Base-by-base conservation (phyloP, 2,797 vertebrate species). In the Acipenser transmontanus region DNA sequence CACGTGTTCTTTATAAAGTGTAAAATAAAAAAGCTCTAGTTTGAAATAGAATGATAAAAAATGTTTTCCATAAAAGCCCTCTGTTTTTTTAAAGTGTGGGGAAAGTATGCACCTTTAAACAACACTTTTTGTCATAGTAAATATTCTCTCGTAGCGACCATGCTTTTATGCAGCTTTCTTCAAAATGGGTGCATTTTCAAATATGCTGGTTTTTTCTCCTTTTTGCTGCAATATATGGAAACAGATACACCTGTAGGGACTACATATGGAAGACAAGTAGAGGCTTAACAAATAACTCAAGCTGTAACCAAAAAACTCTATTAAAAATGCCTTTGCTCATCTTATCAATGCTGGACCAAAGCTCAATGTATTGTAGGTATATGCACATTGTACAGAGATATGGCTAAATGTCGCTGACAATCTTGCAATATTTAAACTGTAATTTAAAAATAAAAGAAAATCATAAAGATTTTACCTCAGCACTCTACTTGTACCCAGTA, bases 321-420 rank as follows among this genome's bases (percentile, higher is more conserved):
- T 80, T 34, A 80, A 83, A 87, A 89, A 88, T 90, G 92, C 92
- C 94, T 96, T 95, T 87, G 85, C 91, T 94, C 87, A 81, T 92
- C 91, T 92, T 92, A 89, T 92, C 86, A 93, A 92, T 82, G 94
- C 95, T 97, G 95, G 95, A 98, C 97, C 97, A 99, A 99, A 98
- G 96, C 90, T 95, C 93, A 94, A 90, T 93, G 82, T 89, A 85
- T 65, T 88, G 83, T 88, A 93, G 92, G 93, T 95, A 95, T 94
- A 93, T 98, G 95, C 95, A 98, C 94, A 97, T 92, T 96, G 94
- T 97, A 92, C 93, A 97, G 92, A 93, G 87, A 92, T 92, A 93
- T 91, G 91, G 93, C 93, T 93, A 93, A 91, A 93, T 89, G 91
- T 93, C 91, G 91, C 92, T 95, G 96, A 99, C 96, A 99, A 99